Percentiles rank a stretch among this genome's conserved stretches.
Conservation (phyloP, 2,113 vertebrate genomes). For the Indicator indicator region DNA sequence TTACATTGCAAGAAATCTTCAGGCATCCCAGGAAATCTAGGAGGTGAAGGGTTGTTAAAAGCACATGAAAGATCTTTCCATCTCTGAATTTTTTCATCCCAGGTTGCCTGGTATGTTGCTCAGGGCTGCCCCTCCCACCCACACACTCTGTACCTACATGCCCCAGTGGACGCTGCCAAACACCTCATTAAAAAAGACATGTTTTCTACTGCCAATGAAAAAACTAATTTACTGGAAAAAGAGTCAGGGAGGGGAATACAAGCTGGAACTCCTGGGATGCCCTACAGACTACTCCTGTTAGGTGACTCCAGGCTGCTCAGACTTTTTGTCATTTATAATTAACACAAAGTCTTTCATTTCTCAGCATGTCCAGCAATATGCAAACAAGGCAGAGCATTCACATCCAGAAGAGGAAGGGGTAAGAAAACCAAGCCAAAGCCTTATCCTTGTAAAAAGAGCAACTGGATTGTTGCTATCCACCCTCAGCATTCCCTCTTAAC, state of each 20-base stretch:
- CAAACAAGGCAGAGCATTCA: not conserved
- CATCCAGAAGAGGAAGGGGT: not conserved
- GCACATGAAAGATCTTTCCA: not conserved
- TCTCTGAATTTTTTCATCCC: not conserved
- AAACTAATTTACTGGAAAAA: not conserved
- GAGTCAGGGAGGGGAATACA: not conserved
- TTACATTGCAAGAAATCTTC: not conserved
- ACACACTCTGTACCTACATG: constrained; percentile 36
- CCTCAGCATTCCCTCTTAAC: not conserved
- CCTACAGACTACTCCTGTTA: not conserved
- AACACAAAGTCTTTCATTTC: not conserved
- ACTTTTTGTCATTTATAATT: not conserved
- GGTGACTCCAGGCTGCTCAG: not conserved
- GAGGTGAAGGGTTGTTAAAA: not conserved
- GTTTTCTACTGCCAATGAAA: not conserved
- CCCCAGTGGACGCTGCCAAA: not conserved
- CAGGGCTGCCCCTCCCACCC: constrained; percentile 29
- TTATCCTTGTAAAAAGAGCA: not conserved
- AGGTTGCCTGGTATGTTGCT: constrained; percentile 44
- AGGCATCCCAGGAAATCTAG: not conserved
- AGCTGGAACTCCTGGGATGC: not conserved
- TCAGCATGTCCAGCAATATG: not conserved
- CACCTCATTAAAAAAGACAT: not conserved
- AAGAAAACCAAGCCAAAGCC: not conserved
- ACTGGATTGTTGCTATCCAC: not conserved